Evolutionary conservation across 2,113 vertebrate genomes (phyloP), one percentile per base, ranked within the genome.

Genomic region (Rhinogobius similis): DNA sequence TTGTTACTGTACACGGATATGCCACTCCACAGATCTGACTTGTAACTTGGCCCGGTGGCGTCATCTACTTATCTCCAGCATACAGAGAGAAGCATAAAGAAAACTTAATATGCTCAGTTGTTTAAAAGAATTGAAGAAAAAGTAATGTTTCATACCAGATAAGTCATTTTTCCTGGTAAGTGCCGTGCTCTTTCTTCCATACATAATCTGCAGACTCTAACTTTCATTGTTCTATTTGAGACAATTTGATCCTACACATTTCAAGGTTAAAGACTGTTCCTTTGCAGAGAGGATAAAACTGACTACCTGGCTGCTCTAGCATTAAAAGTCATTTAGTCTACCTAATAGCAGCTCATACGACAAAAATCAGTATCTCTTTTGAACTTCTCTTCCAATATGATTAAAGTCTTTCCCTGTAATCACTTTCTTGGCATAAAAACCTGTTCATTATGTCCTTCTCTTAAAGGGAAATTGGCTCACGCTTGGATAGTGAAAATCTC

Each of bases 281-380:
- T 58, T 18, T 58, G 24, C 26, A 18, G 55, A 18, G 14, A 24
- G 23, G 23, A 29, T 58, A 26, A 58, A 58, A 58, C 18, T 58
- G 55, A 58, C 55, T 29, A 58, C 55, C 55, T 58, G 55, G 55
- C 55, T 18, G 55, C 55, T 58, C 58, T 21, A 5, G 20, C 29
- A 36, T 21, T 32, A 61, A 61, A 36, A 21, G 29, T 61, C 16
- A 36, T 61, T 61, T 61, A 61, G 58, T 32, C 29, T n/a, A n/a
- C 20, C 20, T 61, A n/a, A 61, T 38, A 61, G 58, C 29, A 38
- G 27, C 58, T 61, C 27, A 61, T 36, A n/a, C 10, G 27, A 75
- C 72, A 41, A 53, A 56, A 16, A 41, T 29, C 26, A 61, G n/a
- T 77, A 66, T 67, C 26, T 65, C 38, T 68, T 10, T n/a, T n/a